Evolutionary conservation across 2,113 vertebrate genomes (phyloP).

Genomic region (Sebastes fasciatus): DNA sequence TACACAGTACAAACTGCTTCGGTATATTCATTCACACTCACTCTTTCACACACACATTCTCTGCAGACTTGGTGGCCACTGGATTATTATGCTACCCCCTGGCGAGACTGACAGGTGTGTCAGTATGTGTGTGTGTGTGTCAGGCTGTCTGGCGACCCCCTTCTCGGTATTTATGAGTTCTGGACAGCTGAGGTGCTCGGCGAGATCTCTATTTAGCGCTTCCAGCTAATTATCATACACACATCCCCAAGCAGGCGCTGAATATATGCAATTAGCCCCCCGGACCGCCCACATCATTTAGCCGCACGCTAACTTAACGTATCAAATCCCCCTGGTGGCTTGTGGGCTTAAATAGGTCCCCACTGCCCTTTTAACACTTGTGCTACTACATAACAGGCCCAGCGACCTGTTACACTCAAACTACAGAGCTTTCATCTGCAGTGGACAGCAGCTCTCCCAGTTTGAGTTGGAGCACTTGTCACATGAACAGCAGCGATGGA

Average conservation of each 20-base stretch:
- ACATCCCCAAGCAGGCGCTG: constrained; percentile 49
- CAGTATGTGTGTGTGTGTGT: constrained; percentile 52
- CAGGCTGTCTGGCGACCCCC: constrained; percentile 55
- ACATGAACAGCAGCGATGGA: constrained; percentile 35
- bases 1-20: constrained; percentile 36
- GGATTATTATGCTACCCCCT: constrained; percentile 63
- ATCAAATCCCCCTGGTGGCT: constrained; percentile 67
- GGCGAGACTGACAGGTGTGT: constrained; percentile 76
- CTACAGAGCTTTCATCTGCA: constrained; percentile 60
- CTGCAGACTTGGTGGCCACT: constrained; percentile 62
- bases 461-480: constrained; percentile 49
- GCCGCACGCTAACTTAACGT: constrained; percentile 63
- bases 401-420: constrained; percentile 53
- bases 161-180: constrained; percentile 79
- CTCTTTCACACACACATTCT: constrained; percentile 33
- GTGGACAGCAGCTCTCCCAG: constrained; percentile 40
- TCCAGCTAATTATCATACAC: constrained; percentile 76
- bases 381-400: constrained; percentile 67
- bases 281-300: constrained; percentile 67
- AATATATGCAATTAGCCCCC: constrained; percentile 68
- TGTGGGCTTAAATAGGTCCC: constrained; percentile 78
- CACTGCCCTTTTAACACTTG: constrained; percentile 80
- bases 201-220: constrained; percentile 83
- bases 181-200: constrained; percentile 81
- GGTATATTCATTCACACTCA: constrained; percentile 27